Evolutionary conservation across 1,140 invertebrate species (phyloP).

Genomic region (Caenorhabditis tropicalis): DNA sequence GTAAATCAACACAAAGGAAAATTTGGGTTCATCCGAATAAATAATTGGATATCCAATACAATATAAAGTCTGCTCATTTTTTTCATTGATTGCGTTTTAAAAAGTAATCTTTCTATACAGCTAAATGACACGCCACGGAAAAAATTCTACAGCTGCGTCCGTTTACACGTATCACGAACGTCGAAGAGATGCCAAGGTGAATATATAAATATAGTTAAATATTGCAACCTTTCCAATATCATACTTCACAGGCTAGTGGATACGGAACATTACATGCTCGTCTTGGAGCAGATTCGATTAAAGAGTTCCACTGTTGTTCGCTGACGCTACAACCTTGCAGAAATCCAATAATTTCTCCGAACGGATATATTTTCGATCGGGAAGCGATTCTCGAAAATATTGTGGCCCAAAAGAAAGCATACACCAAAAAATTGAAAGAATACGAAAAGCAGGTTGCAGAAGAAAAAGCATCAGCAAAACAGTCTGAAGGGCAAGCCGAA

Average conservation of each 20-base stretch:
- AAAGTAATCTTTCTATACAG: no score
- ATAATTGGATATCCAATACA: no score
- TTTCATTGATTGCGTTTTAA: no score
- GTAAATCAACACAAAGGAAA: background rate
- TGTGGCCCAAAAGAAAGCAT: constrained; percentile 91
- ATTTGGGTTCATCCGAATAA: no score
- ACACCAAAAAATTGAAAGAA: constrained; percentile 86
- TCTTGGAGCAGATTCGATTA: constrained; percentile 93
- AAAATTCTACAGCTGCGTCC: constrained; percentile 95
- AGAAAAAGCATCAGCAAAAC: constrained; percentile 59
- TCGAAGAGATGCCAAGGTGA: constrained; percentile 85
- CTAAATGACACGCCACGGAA: constrained; percentile 83
- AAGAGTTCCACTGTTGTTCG: constrained; percentile 97
- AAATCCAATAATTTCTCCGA: constrained; percentile 76
- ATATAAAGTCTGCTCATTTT: no score
- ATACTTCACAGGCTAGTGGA: constrained; percentile 76
- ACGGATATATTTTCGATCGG: constrained; percentile 95
- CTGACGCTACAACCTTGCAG: constrained; percentile 91
- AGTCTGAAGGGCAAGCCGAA: constrained; percentile 14
- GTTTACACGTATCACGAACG: constrained; percentile 99
- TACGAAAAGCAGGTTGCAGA: constrained; percentile 82
- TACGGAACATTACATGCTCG: constrained; percentile 77
- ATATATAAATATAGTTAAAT: background rate
- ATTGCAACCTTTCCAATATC: background rate
- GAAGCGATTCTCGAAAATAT: constrained; percentile 96